These are phyloP conservation scores for Rhaphigaster nebulosa DNA, from an alignment of 2,888 invertebrate species.

Conservation along the genomic window DNA sequence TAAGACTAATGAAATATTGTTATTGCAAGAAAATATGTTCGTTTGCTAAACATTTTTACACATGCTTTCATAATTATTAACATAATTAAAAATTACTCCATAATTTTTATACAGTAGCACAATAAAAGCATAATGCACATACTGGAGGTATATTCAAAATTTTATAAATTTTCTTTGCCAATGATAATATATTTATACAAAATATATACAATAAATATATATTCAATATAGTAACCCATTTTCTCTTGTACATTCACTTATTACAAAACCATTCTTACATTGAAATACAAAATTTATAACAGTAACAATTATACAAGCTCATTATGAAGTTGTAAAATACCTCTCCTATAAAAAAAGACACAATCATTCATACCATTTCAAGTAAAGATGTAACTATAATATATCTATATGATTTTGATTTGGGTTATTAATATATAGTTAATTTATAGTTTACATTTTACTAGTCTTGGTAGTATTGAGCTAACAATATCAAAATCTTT, in stretches of 20 bases:
- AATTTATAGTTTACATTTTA: conserved; percentile 45
- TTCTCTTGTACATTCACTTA: conserved; percentile 19
- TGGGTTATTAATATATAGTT: conserved; percentile 17
- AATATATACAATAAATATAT: conserved; percentile 48
- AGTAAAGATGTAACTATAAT: conserved; percentile 49
- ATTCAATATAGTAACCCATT: conserved; percentile 41
- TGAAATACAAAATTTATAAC: conserved; percentile 44
- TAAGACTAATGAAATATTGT: neutral
- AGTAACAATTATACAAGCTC: conserved; percentile 48
- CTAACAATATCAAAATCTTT: conserved; percentile 44
- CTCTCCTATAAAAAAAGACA: conserved; percentile 32
- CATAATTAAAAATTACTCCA: neutral
- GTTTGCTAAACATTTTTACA: neutral
- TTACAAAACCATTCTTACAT: conserved; percentile 36
- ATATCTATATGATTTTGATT: conserved; percentile 42
- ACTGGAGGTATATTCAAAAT: conserved; percentile 27
- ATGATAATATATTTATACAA: conserved; percentile 44
- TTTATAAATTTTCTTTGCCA: conserved; percentile 1
- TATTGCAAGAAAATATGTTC: neutral
- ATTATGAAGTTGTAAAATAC: conserved; percentile 36
- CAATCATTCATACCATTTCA: conserved; percentile 41
- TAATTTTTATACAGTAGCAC: neutral
- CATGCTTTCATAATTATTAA: neutral
- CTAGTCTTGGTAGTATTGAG: conserved; percentile 42
- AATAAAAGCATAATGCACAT: neutral